Base-by-base conservation (phyloP, 2,797 vertebrate genomes). In the Phoebastria nigripes region DNA sequence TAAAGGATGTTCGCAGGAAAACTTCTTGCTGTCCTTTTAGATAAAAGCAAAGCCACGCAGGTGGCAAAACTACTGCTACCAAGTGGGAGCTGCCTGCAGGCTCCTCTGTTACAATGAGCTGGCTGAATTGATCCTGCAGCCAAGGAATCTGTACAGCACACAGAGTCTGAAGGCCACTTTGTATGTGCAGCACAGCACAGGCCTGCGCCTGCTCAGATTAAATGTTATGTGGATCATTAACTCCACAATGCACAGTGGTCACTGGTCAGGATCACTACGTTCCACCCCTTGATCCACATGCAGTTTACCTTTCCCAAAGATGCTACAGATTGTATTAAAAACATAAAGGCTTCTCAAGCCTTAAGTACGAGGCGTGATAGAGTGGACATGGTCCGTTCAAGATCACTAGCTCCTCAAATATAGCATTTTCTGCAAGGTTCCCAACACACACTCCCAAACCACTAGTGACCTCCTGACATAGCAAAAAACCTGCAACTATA, bases 351-450 rank as follows among this genome's bases (percentile, higher is more conserved):
- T 79, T 89, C 66, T 69, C 28, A 78, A 52, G 11, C 39, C 80
- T 82, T 59, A 44, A 78, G 28, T 13, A 47, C 0, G 5, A 72
- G 37, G n/a, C 1, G 0, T 15, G 55, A 55, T 14, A 76, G 29
- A 88, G 22, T 22, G 47, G 29, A 42, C 14, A 17, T 4, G 8
- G 26, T 76, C 49, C 44, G 31, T 62, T 63, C 35, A n/a, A 78
- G 35, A 63, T 44, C 20, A 47, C 15, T 35, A 65, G 33, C 44
- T 89, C 31, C 39, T 67, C 65, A 58, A 92, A 85, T 20, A 85
- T 31, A 81, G 31, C 20, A 47, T 28, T 25, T 74, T 82, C 72
- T 59, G 16, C 41, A 29, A 73, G 8, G 19, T 29, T 70, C 16
- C 37, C 24, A 59, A 13, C 16, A 59, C 39, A 25, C 44, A n/a